A percentile compares a stretch with the other conserved stretches of the same genome.
Evolutionary conservation across 1,140 invertebrate genomes (phyloP).

Genomic region (Pinna nobilis): DNA sequence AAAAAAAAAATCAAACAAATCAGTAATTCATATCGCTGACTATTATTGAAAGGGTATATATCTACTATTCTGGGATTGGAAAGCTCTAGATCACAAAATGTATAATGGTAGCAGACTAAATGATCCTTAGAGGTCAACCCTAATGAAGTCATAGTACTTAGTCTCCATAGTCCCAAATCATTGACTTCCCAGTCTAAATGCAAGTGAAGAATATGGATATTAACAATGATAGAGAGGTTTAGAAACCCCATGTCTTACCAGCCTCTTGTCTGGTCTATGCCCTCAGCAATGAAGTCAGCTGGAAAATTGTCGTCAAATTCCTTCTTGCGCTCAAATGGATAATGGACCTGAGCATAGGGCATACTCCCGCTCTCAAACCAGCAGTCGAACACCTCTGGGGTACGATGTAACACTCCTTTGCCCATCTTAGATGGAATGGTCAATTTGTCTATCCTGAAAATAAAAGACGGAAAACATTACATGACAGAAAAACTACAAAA

Average conservation of each 20-base stretch:
- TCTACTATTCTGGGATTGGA: no score
- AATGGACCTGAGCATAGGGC: conserved; percentile 98
- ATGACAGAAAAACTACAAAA: no score
- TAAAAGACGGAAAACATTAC: no score
- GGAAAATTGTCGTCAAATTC: conserved; percentile 97
- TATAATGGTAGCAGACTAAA: no score
- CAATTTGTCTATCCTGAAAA: conserved; percentile 87
- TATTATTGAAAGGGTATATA: no score
- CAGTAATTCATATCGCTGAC: no score
- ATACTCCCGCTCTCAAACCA: conserved; percentile 99
- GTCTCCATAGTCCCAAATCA: no score
- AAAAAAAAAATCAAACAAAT: background rate
- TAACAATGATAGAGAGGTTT: no score
- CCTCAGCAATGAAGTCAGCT: conserved; percentile 99
- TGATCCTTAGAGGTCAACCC: no score
- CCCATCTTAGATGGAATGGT: conserved; percentile 95
- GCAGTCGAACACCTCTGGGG: conserved; percentile 98
- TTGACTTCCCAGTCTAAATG: no score
- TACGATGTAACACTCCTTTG: conserved; percentile 86
- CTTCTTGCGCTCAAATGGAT: conserved; percentile 91
- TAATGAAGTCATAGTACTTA: no score
- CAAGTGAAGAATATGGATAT: background rate
- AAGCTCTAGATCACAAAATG: no score
- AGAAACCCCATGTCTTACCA: conserved; percentile 84
- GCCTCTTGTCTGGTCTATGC: conserved; percentile 98